A percentile compares a stretch with the other conserved stretches of the same genome.
phyloP scores from a whole-genome alignment of 2,888 invertebrate genomes.

The Caenorhabditis sp. region DNA sequence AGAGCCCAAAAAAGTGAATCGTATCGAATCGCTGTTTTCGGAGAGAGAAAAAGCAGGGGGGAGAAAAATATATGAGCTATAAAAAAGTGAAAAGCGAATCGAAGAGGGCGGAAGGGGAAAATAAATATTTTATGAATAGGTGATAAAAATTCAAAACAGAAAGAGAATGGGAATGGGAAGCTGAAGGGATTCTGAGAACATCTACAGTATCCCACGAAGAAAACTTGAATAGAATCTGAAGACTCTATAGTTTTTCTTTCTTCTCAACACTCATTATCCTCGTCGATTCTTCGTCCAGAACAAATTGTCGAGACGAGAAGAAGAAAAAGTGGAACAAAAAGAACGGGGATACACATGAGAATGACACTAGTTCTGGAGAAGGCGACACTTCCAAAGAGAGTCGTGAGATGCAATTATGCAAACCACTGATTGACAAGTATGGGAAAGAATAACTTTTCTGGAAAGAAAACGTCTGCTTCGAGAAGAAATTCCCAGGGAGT shows the following conservation, averaged over 20 bases:
- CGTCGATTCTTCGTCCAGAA: constrained; percentile 6
- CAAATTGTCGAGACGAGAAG: constrained; percentile 23
- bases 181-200: not conserved
- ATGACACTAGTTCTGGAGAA: constrained; percentile 25
- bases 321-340: constrained; percentile 26
- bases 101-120: constrained; percentile 6
- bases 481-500: not conserved
- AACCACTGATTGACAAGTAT: constrained; percentile 6
- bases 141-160: constrained; percentile 11
- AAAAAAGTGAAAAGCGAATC: constrained; percentile 11
- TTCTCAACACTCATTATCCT: not conserved
- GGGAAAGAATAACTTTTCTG: not conserved
- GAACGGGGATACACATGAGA: constrained; percentile 13
- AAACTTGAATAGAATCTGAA: not conserved
- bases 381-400: constrained; percentile 12
- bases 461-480: not conserved
- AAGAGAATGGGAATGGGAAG: not conserved
- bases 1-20: not conserved
- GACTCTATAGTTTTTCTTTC: constrained; percentile 16
- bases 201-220: not conserved
- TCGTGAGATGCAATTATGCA: constrained; percentile 26
- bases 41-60: not conserved
- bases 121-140: constrained; percentile 6
- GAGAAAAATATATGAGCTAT: not conserved
- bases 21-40: not conserved